Evolutionary conservation across 2,797 vertebrate species (phyloP), one percentile per base, ranked within the genome.

Genomic region (Loriculus beryllinus): DNA sequence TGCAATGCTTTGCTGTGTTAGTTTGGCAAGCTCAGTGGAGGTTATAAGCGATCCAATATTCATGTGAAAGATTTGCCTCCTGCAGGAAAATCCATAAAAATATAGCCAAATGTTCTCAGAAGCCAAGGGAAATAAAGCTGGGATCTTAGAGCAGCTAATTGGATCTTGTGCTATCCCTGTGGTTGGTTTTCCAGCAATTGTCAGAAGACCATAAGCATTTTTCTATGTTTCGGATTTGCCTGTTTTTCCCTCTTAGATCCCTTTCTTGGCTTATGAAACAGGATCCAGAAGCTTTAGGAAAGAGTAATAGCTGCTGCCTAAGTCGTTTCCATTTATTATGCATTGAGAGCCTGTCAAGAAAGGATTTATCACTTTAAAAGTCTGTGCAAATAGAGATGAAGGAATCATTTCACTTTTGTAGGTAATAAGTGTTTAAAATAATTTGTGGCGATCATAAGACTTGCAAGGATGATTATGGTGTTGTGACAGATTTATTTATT

Each of bases 351-450:
- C 52, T 83, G 31, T 67, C 86, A 83, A n/a, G n/a, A 68, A 80
- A 85, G 29, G 25, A 62, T 94, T 81, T 81, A 71, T 87, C 42
- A 12, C 71, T 85, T 87, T 68, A 78, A 94, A 86, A 75, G 39
- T 3, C 47, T 78, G 43, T 78, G 57, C 49, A 89, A 87, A 83
- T 69, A 86, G 39, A 64, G 19, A 71, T 54, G 40, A 95, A 91
- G 49, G 69, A 81, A 60, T 88, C 0, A 6, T 83, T 93, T 89
- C 45, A 62, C 33, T 91, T 92, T 72, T 81, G 45, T 78, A 49
- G 72, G 52, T 80, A 80, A 52, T 56, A 93, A 71, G 52, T 33
- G 29, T 93, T 90, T 78, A 88, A 92, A 96, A 88, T 87, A 85
- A 87, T 85, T 91, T 70, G 39, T 71, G 25, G 62, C 29, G 65